Conservation (phyloP, 2,113 vertebrate genomes). For the Catharus minimus region DNA sequence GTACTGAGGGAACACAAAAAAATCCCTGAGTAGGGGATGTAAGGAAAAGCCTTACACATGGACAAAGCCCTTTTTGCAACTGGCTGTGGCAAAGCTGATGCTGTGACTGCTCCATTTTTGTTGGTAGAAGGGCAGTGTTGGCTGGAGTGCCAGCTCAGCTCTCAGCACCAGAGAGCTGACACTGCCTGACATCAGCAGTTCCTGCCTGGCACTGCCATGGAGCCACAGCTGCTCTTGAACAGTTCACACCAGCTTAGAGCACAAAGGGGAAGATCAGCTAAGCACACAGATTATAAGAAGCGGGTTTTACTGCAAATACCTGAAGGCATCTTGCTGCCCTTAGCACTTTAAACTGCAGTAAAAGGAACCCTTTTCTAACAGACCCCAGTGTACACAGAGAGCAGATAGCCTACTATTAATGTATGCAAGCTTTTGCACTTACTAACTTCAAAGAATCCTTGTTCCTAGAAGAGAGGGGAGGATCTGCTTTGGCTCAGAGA, state of each 20-base stretch:
- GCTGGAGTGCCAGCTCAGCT: not conserved
- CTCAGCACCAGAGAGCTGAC: not conserved
- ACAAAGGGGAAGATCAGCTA: not conserved
- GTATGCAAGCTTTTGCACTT: not conserved
- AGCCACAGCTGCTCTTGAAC: not conserved
- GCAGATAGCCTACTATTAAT: not conserved
- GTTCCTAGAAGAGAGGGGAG: not conserved
- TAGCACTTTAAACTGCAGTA: not conserved
- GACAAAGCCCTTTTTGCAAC: not conserved
- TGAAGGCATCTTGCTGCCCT: not conserved
- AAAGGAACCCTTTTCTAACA: not conserved
- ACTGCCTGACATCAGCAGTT: not conserved
- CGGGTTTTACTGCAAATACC: not conserved
- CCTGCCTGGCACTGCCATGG: not conserved
- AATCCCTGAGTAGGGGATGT: not conserved
- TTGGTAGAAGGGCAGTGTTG: fast-evolving
- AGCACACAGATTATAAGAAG: not conserved
- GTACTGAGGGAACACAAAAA: not conserved
- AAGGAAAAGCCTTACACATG: not conserved
- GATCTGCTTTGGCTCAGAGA: not conserved
- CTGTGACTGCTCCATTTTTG: not conserved
- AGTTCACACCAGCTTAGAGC: not conserved
- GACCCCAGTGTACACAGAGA: not conserved
- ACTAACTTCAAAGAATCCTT: not conserved
- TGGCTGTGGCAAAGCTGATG: not conserved